A percentile compares a stretch with the other conserved stretches of the same genome.
phyloP scores from a whole-genome alignment of 2,888 invertebrate species.

The Augochlorella aurata region DNA sequence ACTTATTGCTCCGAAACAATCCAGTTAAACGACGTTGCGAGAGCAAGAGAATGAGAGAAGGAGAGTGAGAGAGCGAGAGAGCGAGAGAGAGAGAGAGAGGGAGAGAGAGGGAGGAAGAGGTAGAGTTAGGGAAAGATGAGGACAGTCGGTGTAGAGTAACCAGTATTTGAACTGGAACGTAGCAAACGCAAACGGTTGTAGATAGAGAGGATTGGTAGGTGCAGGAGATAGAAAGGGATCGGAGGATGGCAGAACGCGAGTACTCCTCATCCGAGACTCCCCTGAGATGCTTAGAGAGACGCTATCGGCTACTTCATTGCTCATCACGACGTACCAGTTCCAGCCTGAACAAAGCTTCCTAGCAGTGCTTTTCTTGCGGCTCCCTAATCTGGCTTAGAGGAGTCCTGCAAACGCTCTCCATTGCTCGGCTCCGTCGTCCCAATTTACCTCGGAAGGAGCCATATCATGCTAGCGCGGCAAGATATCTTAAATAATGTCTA shows the following conservation, averaged over 20 bases:
- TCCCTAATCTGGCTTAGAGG: conserved; percentile 75
- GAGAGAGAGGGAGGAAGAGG: neutral
- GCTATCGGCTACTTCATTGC: conserved; percentile 76
- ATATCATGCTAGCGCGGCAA: conserved; percentile 58
- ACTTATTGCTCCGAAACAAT: conserved; percentile 36
- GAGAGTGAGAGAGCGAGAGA: too few species aligned
- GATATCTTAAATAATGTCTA: conserved; percentile 68
- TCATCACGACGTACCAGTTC: conserved; percentile 73
- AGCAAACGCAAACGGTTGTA: conserved; percentile 43
- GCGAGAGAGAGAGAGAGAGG: conserved; percentile 10
- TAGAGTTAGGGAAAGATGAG: conserved; percentile 14
- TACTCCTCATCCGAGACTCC: conserved; percentile 63
- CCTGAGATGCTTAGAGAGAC: conserved; percentile 71
- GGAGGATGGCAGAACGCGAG: conserved; percentile 41
- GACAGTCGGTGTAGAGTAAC: conserved; percentile 23
- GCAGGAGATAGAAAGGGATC: conserved; percentile 38
- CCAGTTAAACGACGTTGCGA: conserved; percentile 8
- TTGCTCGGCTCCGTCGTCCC: conserved; percentile 48
- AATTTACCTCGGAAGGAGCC: conserved; percentile 68
- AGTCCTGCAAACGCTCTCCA: conserved; percentile 32
- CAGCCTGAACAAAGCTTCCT: conserved; percentile 74
- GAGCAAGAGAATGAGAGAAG: neutral
- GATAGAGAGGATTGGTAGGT: conserved; percentile 43
- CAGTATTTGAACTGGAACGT: conserved; percentile 54
- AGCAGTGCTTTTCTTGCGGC: conserved; percentile 76